Conservation (phyloP, 2,888 invertebrate genomes). For the Nephrocerus scutellatus region DNA sequence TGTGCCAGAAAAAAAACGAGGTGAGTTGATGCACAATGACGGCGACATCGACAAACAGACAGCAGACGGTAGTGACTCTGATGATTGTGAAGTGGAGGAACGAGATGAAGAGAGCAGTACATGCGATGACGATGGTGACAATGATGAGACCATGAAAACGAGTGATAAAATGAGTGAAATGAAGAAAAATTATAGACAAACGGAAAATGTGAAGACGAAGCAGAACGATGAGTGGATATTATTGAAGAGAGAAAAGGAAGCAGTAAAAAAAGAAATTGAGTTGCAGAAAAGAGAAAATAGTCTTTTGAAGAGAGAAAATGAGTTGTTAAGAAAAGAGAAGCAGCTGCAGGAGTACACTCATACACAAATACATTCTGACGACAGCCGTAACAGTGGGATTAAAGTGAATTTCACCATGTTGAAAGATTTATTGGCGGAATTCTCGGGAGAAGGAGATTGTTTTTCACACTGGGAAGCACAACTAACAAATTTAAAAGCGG, state of each 20-base stretch:
- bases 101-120: too few species aligned
- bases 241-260: conserved; percentile 2
- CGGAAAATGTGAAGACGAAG: conserved; percentile 1
- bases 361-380: not conserved
- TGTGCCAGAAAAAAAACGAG: too few species aligned
- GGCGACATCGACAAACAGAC: too few species aligned
- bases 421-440: conserved; percentile 7
- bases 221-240: conserved; percentile 1
- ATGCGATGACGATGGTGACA: too few species aligned
- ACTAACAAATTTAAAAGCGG: conserved; percentile 2
- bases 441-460: conserved; percentile 5
- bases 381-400: not conserved
- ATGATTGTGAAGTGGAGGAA: too few species aligned
- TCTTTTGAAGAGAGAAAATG: conserved; percentile 4
- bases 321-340: conserved; percentile 3
- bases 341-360: not conserved
- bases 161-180: too few species aligned
- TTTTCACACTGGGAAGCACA: conserved; percentile 7
- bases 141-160: too few species aligned
- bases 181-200: too few species aligned
- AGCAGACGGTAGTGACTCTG: too few species aligned
- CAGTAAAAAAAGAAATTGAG: conserved; percentile 2
- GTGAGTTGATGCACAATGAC: too few species aligned
- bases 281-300: conserved; percentile 1
- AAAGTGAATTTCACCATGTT: conserved; percentile 3